Evolutionary conservation across 2,888 invertebrate genomes (phyloP), one percentile per base, ranked within the genome.

Genomic region (Drosophila parthenogenetica): DNA sequence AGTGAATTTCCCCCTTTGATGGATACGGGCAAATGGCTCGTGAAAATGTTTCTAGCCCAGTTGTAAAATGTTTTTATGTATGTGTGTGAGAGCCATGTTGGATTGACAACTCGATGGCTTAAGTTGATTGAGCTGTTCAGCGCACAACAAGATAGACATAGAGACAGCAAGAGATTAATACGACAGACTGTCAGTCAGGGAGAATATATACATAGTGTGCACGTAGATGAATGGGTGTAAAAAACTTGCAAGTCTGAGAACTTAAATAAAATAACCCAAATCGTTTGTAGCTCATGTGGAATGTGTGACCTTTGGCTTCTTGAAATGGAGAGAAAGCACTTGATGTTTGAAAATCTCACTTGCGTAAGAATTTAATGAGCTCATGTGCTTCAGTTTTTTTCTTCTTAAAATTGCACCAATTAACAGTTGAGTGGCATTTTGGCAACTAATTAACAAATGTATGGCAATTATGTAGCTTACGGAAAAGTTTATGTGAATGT

Each of bases 1-100:
- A 79, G 67, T 61, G 59, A 22, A 29, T 45, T 32, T 45, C 17
- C 22, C 48, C 14, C 43, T 70, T 69, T 83, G 83, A 84, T 85
- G 79, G 79, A 75, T 73, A 64, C 79, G 55, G 69, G 79, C 75
- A 81, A 84, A 84, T 84, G 83, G 83, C 69, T 77, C 79, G 81
- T 81, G 67, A 75, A 81, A 83, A 85, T 81, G 79, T 68, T 69
- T 64, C 58, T 54, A 63, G 62, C 29, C 55, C 39, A 39, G 63
- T 51, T 63, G 66, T 63, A 53, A 66, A 71, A 65, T 69, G 60
- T 25, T 8, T 35, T 3, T 35, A 35, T 35, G 35, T 35, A 35
- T 35, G 11, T 32, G 55, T 25, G 11, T 32, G 55, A 29, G 42
- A 63, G 49, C 35, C 58, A 66, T 59, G 66, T 54, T 22, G 54